Conservation (phyloP, 92 coral and sea anemone species). For the Blastomussa wellsi region DNA sequence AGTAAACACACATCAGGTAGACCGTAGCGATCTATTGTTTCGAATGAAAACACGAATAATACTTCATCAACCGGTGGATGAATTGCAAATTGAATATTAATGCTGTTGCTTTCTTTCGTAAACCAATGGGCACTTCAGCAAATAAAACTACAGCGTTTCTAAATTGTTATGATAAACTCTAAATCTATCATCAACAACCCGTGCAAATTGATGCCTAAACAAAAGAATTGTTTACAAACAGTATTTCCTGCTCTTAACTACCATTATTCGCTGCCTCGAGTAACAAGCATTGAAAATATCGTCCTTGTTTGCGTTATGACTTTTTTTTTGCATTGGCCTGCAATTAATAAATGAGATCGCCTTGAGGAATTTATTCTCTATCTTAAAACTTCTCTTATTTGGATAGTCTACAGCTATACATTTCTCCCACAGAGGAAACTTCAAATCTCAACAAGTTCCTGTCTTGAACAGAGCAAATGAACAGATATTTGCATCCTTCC, state of each 20-base stretch:
- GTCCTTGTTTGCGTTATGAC: neutral
- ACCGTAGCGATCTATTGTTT: constrained; percentile 28
- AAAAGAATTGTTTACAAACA: constrained; percentile 38
- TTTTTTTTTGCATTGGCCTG: neutral
- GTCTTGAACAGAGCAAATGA: constrained; percentile 6
- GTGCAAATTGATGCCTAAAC: constrained; percentile 35
- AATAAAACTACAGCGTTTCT: constrained; percentile 12
- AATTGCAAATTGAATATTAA: constrained; percentile 20
- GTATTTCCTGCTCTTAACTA: constrained; percentile 27
- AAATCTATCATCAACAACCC: constrained; percentile 41
- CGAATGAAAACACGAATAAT: constrained; percentile 11
- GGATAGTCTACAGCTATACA: neutral
- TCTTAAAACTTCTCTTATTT: neutral
- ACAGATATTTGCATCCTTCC: neutral
- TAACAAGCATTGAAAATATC: neutral
- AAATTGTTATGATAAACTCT: constrained; percentile 37
- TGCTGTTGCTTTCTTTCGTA: constrained; percentile 14
- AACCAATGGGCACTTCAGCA: constrained; percentile 8
- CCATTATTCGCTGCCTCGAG: constrained; percentile 1
- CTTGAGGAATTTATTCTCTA: neutral
- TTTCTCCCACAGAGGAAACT: neutral
- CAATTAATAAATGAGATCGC: neutral
- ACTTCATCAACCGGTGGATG: constrained; percentile 9
- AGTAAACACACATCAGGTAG: constrained; percentile 20
- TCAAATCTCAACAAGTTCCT: neutral